Evolutionary conservation across 2,888 invertebrate species (phyloP).

Genomic region (Lucinisca nassula): DNA sequence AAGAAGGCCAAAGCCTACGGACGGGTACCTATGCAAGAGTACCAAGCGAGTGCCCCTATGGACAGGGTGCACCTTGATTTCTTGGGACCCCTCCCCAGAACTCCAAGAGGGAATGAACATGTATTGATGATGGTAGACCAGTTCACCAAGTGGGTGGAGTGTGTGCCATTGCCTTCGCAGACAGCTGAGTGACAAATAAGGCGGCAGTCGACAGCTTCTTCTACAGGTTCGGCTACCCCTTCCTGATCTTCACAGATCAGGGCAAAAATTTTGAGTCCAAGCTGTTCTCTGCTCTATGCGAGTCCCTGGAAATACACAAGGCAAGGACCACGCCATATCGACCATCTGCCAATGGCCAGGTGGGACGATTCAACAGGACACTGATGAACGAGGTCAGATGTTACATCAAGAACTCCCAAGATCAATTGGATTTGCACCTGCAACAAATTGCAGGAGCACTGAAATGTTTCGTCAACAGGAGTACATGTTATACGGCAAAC

Average conservation of each 20-base stretch:
- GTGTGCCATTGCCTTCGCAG: neutral
- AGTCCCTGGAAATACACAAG: neutral
- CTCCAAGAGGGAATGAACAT: neutral
- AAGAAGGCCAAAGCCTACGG: too few species aligned
- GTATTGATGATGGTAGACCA: neutral
- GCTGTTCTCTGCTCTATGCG: neutral
- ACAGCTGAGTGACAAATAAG: neutral
- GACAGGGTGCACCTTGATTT: neutral
- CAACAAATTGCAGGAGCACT: neutral
- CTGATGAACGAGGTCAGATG: neutral
- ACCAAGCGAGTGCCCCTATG: too few species aligned
- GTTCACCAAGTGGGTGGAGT: neutral
- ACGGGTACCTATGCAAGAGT: too few species aligned
- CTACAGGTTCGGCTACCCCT: neutral
- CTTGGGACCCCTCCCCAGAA: neutral
- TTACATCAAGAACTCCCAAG: neutral
- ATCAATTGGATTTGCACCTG: neutral
- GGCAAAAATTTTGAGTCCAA: neutral
- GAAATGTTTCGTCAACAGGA: neutral
- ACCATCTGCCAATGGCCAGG: neutral
- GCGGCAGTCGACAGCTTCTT: neutral
- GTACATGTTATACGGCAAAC: neutral
- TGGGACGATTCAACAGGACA: neutral
- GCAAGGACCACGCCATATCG: neutral
- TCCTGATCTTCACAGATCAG: neutral